Evolutionary conservation across 2,888 invertebrate species (phyloP).

Genomic region (Nemurella pictetii): DNA sequence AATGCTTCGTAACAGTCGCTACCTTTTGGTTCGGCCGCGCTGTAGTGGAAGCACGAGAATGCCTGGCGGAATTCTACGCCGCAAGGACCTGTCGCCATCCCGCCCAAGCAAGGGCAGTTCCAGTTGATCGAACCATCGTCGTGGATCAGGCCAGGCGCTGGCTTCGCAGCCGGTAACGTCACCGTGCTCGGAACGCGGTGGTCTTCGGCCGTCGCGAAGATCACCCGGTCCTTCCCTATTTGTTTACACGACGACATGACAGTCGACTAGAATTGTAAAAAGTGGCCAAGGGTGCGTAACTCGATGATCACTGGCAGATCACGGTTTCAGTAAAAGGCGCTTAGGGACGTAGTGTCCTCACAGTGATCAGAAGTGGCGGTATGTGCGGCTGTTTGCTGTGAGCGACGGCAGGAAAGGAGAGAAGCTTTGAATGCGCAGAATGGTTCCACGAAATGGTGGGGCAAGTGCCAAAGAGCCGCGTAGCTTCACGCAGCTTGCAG

Average conservation of each 20-base stretch:
- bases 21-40: slow-evolving; percentile 86
- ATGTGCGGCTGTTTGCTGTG: slow-evolving; percentile 48
- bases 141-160: slow-evolving; percentile 78
- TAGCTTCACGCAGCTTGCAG: slow-evolving; percentile 59
- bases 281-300: background rate
- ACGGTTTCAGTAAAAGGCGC: background rate
- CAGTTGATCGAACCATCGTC: slow-evolving; percentile 91
- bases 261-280: background rate
- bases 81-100: slow-evolving; percentile 97
- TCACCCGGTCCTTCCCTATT: slow-evolving; percentile 77
- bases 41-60: slow-evolving; percentile 93
- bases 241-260: slow-evolving; percentile 47
- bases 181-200: slow-evolving; percentile 73
- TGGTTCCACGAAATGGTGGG: slow-evolving; percentile 54
- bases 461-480: slow-evolving; percentile 61
- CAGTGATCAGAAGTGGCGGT: slow-evolving; percentile 41
- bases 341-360: too few species aligned
- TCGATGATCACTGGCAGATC: background rate
- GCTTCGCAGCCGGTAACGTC: slow-evolving; percentile 69
- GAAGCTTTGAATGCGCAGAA: slow-evolving; percentile 59
- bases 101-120: slow-evolving; percentile 95
- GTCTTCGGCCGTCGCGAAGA: slow-evolving; percentile 80
- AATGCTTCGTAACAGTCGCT: slow-evolving; percentile 91
- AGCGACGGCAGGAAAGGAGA: slow-evolving; percentile 53
- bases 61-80: slow-evolving; percentile 91